These are phyloP conservation scores for Epistrophe grossulariae DNA, from an alignment of 2,888 invertebrate genomes.

Conservation along the genomic window DNA sequence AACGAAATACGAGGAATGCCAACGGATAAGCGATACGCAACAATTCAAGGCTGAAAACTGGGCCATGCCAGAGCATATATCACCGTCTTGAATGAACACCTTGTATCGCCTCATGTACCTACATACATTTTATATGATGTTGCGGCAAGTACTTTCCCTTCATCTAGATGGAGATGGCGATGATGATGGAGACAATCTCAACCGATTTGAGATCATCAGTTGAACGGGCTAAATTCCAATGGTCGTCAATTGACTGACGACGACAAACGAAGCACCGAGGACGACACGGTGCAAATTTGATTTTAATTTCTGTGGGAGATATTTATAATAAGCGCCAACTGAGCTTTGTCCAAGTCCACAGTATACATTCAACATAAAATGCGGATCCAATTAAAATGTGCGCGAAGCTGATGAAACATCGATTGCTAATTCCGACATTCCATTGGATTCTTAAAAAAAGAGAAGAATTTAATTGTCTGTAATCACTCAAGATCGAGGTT, in stretches of 20 bases:
- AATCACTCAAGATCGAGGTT: conserved; percentile 70
- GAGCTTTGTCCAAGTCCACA: not conserved
- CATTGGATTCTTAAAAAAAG: conserved; percentile 20
- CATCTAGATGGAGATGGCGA: conserved; percentile 1
- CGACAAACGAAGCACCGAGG: not conserved
- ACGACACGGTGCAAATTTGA: conserved; percentile 44
- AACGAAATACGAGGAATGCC: conserved; percentile 63
- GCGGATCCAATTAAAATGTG: conserved; percentile 41
- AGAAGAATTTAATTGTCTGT: conserved; percentile 55
- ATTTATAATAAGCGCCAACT: conserved; percentile 51
- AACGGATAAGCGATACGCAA: conserved; percentile 57
- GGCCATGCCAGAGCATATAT: conserved; percentile 63
- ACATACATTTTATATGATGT: not conserved
- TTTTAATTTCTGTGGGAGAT: conserved; percentile 36
- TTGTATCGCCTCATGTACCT: not conserved
- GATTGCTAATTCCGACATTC: conserved; percentile 18
- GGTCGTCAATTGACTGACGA: not conserved
- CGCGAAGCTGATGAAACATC: conserved; percentile 35
- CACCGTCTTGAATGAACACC: conserved; percentile 37
- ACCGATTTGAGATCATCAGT: conserved; percentile 33
- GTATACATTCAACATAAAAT: not conserved
- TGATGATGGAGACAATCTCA: conserved; percentile 5
- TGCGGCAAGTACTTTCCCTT: conserved; percentile 64
- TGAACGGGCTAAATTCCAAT: conserved; percentile 10
- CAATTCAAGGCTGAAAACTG: conserved; percentile 72